Base-by-base conservation (phyloP, 2,888 invertebrate species). In the Fragum sueziense region DNA sequence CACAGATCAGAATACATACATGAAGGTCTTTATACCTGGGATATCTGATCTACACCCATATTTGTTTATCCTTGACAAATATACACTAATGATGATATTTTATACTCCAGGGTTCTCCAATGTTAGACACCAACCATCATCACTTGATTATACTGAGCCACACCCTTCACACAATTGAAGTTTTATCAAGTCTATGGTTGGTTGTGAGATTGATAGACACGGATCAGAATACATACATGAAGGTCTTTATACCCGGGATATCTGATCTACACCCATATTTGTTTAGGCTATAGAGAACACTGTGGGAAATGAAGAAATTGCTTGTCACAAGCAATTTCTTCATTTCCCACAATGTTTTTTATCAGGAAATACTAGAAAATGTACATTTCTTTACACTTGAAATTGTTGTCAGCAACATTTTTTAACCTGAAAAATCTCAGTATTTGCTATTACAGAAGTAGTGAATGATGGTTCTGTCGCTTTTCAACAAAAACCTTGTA, bases 251-350 rank as follows among this genome's bases (percentile, higher is more conserved):
- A 11, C 61, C 61, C 11, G 17, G 31, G 61, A 11, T 61, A 59
- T 20, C 77, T 71, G 14, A 20, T 68, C 27, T 62, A n/a, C 76
- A 79, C 34, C 78, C 73, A 0, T 6, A 79, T 25, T 29, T 80
- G 33, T 54, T 73, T 20, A 72, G 65, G 61, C 29, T 76, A 17
- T 76, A 73, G 33, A 57, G n/a, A 29, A 52, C n/a, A 52, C 22
- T 52, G 52, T 52, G 52, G 52, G 52, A n/a, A 52, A n/a, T n/a
- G n/a, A 22, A n/a, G 11, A 52, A 52, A 41, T 11, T 41, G 17
- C 41, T 41, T 17, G 9, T 52, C 22, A 52, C n/a, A 6, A 52
- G 52, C 11, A 52, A 14, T 52, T 52, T 52, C 52, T 52, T n/a
- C 52, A n/a, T 52, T 52, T 52, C 11, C 52, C 52, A 14, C 52